phyloP scores from a whole-genome alignment of 1,140 invertebrate genomes.

The Orius laevigatus region DNA sequence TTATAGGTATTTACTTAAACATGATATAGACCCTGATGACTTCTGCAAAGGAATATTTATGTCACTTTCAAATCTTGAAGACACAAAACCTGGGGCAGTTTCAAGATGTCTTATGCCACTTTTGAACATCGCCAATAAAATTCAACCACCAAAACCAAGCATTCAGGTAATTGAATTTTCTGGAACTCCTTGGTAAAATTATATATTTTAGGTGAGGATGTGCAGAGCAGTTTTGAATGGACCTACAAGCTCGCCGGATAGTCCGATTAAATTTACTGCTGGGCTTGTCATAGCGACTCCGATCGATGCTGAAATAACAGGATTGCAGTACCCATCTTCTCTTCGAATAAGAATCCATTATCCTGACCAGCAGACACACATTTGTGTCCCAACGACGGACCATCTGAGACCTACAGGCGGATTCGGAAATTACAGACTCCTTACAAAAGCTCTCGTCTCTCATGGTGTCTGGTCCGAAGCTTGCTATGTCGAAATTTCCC shows the following conservation, averaged over 20 bases:
- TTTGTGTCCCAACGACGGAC: conserved; percentile 45
- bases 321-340: conserved; percentile 52
- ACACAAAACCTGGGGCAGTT: conserved; percentile 71
- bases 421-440: conserved; percentile 47
- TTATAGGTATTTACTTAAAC: conserved; percentile 27
- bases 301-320: conserved; percentile 68
- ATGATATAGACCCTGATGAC: conserved; percentile 44
- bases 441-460: conserved; percentile 73
- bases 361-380: conserved; percentile 75
- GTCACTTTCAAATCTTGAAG: conserved; percentile 56
- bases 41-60: conserved; percentile 66
- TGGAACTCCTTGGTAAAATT: neutral
- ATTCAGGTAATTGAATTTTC: conserved; percentile 28
- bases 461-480: conserved; percentile 82
- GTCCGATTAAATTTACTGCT: conserved; percentile 81
- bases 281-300: conserved; percentile 73
- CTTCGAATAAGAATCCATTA: conserved; percentile 76
- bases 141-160: conserved; percentile 42
- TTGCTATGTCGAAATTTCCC: conserved; percentile 69
- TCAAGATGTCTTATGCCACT: conserved; percentile 64
- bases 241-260: conserved; percentile 66
- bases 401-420: conserved; percentile 10
- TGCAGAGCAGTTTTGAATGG: conserved; percentile 70
- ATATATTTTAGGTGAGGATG: conserved; percentile 41
- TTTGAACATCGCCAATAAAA: conserved; percentile 42